Conservation (phyloP, 2,888 invertebrate species). For the Brachylomia viminalis region DNA sequence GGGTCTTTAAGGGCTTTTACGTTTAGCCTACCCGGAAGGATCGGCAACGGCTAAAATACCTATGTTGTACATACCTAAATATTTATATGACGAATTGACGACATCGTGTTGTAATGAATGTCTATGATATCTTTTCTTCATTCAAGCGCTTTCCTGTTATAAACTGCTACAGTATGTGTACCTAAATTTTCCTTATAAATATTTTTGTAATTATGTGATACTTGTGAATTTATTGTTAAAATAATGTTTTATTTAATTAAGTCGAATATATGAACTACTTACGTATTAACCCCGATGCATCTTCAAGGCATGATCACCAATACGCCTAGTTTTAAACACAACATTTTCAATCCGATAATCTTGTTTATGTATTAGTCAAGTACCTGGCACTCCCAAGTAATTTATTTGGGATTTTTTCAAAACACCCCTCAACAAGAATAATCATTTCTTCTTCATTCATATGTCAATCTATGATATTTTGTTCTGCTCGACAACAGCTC, state of each 20-base stretch:
- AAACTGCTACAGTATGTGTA: too few relatives aligned
- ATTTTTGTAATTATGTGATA: constrained; percentile 66
- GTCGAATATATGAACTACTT: constrained; percentile 33
- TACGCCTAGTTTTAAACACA: neutral
- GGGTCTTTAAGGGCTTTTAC: too few relatives aligned
- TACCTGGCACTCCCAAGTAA: neutral
- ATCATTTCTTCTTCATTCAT: neutral
- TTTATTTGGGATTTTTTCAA: neutral
- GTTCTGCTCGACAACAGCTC: neutral
- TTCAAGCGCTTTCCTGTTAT: too few relatives aligned
- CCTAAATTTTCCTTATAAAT: too few relatives aligned
- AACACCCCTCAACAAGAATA: neutral
- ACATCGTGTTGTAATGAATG: constrained; percentile 59
- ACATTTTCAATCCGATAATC: neutral
- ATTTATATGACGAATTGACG: constrained; percentile 45
- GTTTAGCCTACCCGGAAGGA: too few relatives aligned
- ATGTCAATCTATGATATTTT: constrained; percentile 14
- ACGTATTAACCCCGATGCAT: constrained; percentile 29
- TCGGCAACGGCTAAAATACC: too few relatives aligned
- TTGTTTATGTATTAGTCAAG: neutral
- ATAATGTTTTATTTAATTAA: constrained; percentile 50
- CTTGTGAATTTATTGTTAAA: constrained; percentile 56
- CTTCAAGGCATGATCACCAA: constrained; percentile 3
- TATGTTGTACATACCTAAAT: constrained; percentile 56
- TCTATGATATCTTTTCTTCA: constrained; percentile 59